Base-by-base conservation (phyloP, 1,140 invertebrate genomes). In the Oppia nitens region DNA sequence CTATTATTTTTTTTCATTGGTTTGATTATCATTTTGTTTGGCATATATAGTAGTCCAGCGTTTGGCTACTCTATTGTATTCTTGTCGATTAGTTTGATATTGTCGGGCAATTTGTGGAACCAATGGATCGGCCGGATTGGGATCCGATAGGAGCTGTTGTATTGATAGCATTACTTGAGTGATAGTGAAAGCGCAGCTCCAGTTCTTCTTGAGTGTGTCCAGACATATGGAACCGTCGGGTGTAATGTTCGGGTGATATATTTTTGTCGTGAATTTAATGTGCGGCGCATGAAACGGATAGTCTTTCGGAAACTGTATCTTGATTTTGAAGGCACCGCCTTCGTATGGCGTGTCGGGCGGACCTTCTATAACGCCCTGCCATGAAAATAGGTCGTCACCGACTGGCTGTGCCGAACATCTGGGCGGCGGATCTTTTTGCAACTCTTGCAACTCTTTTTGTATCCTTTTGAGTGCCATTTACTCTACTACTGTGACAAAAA, bases 11-110 rank as follows among this genome's bases (percentile, higher is more conserved):
- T n/a, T n/a, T n/a, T n/a, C n/a, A n/a, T n/a, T n/a, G n/a, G n/a
- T n/a, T n/a, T n/a, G n/a, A n/a, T n/a, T n/a, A n/a, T n/a, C n/a
- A n/a, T n/a, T n/a, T n/a, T n/a, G n/a, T n/a, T n/a, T 94, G 78
- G 92, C 92, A 82, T 95, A 96, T 78, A 97, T 97, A 78, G 88
- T 84, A 74, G 93, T 96, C 92, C 92, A 97, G 79, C 97, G 93
- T 74, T 89, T 83, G 72, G 92, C 92, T 79, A 92, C 80, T 80
- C 93, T 87, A 79, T 94, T 93, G 79, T 96, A 97, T 79, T 91
- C 64, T 29, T 66, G 63, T 9, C 68, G 66, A 63, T 78, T 74
- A 26, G 72, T 74, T 64, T 79, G 77, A 67, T 75, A 78, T 29
- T 76, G 68, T 49, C 68, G 65, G 9, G 74, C 77, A 54, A 79